Evolutionary conservation across 2,797 vertebrate species (phyloP).

Genomic region (Cryptoblepharus egeriae): DNA sequence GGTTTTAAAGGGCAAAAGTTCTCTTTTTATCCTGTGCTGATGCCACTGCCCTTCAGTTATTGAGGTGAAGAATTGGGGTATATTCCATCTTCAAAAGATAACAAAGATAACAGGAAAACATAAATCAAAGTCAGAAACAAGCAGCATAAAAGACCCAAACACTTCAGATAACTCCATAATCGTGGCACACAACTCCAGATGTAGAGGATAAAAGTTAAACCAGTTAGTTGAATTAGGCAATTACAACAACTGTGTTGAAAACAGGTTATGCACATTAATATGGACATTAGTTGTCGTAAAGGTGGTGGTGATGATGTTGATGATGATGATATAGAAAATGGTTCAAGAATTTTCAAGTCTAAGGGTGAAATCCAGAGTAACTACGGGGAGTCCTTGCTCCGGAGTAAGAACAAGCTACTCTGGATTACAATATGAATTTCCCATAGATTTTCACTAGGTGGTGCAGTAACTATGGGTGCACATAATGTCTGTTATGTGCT

Average conservation of each 20-base stretch:
- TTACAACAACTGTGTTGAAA: constrained; percentile 7
- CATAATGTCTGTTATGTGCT: no score
- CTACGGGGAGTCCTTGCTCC: no score
- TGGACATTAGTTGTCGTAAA: no score
- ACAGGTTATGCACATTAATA: neutral
- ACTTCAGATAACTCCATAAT: constrained; percentile 48
- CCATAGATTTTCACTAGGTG: no score
- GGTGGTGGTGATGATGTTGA: no score
- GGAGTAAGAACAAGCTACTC: no score
- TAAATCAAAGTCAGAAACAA: constrained; percentile 68
- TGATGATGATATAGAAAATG: constrained; percentile 12
- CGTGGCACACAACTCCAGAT: constrained; percentile 22
- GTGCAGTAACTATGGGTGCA: no score
- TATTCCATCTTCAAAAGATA: constrained; percentile 69
- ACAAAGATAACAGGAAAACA: constrained; percentile 67
- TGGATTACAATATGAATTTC: no score
- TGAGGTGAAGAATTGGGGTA: constrained; percentile 67
- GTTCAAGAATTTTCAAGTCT: neutral
- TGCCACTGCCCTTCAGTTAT: constrained; percentile 69
- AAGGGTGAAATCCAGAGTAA: no score
- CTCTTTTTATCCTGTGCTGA: constrained; percentile 48
- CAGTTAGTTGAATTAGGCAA: constrained; percentile 41
- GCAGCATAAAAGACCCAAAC: constrained; percentile 33
- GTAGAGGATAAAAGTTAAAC: constrained; percentile 1
- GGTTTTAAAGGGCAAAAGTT: constrained; percentile 36